Base-by-base conservation (phyloP, 2,797 vertebrate species). In the Passerculus sandwichensis region DNA sequence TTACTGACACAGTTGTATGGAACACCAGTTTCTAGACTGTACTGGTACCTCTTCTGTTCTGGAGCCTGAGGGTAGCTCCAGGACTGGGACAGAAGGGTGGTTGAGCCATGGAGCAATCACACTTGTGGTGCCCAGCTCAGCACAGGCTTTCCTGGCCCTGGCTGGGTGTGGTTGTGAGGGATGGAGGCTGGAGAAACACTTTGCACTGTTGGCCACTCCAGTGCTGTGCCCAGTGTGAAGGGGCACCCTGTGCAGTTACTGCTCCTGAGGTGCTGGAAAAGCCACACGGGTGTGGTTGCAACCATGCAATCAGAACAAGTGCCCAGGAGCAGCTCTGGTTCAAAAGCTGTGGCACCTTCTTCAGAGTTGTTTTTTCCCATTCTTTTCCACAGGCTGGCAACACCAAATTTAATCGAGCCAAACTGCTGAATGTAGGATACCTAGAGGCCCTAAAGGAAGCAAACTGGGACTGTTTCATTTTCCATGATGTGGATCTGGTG, bases 401-500 rank as follows among this genome's bases (percentile, higher is more conserved):
- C 93, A 97, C 93, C 50, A 99, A 98, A 65, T 99, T 99, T 97
- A 99, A 99, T 96, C 98, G 99, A 85, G 99, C 99, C 92, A 99
- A 99, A 97, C 97, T 99, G 94, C 96, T 99, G 93, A 99, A 99
- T 66, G 97, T 99, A 51, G 99, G 99, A 16, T 99, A 98, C 94
- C 89, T 99, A 93, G 99, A 99, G 96, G 99, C 99, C 18, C 96
- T 99, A 75, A 99, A 99, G 95, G 99, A 99, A 96, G 97, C 97
- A 36, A 97, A 70, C 29, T 99, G 99, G 99, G 98, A 99, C 72
- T 99, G 99, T 90, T 99, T 99, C 91, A 98, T 99, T 95, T 99
- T 99, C 96, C 99, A 99, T 7, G 99, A 99, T 54, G 99, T 99
- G 87, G 99, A 99, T 95, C 97, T 99, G 88, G 97, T 99, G 88